Evolutionary conservation across 1,140 invertebrate genomes (phyloP).

Genomic region (Trichogramma pretiosum): DNA sequence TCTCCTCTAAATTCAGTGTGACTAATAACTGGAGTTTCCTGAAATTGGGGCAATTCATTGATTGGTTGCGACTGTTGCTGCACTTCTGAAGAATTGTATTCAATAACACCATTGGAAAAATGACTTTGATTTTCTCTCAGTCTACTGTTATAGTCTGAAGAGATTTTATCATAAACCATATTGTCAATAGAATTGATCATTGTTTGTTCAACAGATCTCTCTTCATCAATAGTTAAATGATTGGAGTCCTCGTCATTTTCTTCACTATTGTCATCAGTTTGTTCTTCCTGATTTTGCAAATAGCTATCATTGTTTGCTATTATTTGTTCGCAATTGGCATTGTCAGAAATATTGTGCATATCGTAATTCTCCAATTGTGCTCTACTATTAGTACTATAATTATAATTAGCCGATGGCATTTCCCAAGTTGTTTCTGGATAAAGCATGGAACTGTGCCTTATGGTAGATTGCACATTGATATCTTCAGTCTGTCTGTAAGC

Average conservation of each 20-base stretch:
- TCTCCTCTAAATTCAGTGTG: too few species aligned
- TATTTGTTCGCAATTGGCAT: constrained; percentile 29
- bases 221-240: constrained; percentile 26
- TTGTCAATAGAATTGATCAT: constrained; percentile 28
- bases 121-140: too few species aligned
- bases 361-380: constrained; percentile 34
- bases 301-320: too few species aligned
- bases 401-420: constrained; percentile 35
- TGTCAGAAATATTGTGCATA: constrained; percentile 29
- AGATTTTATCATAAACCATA: constrained; percentile 24
- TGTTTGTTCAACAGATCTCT: constrained; percentile 20
- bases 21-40: too few species aligned
- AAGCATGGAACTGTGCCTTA: constrained; percentile 16
- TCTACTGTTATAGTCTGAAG: constrained; percentile 18
- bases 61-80: too few species aligned
- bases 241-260: constrained; percentile 33
- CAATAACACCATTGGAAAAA: constrained; percentile 1
- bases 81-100: constrained; percentile 1
- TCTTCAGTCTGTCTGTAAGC: constrained; percentile 19
- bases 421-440: constrained; percentile 28
- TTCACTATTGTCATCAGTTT: constrained; percentile 33
- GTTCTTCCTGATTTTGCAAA: too few species aligned
- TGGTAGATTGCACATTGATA: constrained; percentile 22
- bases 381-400: constrained; percentile 35
- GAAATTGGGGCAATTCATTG: too few species aligned